A percentile compares a stretch with the other conserved stretches of the same genome.
phyloP scores from a whole-genome alignment of 2,888 invertebrate species.

The Pecten maximus region DNA sequence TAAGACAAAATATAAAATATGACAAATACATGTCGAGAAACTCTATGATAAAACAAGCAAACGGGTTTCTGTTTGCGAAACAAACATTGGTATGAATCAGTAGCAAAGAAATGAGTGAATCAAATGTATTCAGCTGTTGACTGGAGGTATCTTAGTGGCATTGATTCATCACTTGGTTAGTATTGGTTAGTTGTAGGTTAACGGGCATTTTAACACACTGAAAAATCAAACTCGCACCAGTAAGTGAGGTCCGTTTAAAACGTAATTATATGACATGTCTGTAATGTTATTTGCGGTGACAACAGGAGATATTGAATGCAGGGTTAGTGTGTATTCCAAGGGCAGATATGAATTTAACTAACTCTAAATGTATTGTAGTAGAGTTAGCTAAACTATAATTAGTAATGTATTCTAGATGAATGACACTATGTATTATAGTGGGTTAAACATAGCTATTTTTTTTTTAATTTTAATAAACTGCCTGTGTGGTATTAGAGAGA shows the following conservation, averaged over 20 bases:
- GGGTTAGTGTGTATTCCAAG: background rate
- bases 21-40: background rate
- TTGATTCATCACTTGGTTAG: background rate
- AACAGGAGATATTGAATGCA: background rate
- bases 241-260: background rate
- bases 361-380: too few species aligned
- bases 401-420: too few species aligned
- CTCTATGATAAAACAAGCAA: slow-evolving; percentile 30
- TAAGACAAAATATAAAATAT: slow-evolving; percentile 2
- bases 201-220: background rate
- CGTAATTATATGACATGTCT: background rate
- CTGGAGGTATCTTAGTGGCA: background rate
- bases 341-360: too few species aligned
- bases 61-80: background rate
- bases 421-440: too few species aligned
- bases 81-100: slow-evolving; percentile 11
- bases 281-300: too few species aligned
- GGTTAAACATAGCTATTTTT: too few species aligned
- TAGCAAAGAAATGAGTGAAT: background rate
- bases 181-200: background rate
- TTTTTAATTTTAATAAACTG: too few species aligned
- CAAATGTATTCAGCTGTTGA: background rate
- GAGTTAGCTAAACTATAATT: too few species aligned
- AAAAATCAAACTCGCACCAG: background rate
- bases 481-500: too few species aligned